Base-by-base conservation (phyloP, 2,888 invertebrate genomes). In the Drosophila pullipes region DNA sequence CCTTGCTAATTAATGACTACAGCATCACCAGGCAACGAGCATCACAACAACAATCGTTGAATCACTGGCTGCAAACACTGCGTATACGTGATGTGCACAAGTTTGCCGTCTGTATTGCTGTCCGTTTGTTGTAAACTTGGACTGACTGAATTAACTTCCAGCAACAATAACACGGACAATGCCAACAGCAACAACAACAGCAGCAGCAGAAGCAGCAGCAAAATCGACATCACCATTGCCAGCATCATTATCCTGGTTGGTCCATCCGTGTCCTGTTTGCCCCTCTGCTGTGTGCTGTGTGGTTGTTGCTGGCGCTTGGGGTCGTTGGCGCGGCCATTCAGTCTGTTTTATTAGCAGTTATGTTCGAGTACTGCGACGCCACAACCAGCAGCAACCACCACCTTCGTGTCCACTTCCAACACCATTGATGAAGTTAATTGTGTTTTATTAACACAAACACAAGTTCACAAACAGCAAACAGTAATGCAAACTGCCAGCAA, bases 1-100 rank as follows among this genome's bases (percentile, higher is more conserved):
- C 91, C 92, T 93, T 92, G 93, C 92, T 93, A 93, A 93, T 93
- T 93, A 93, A 93, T 92, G 89, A 82, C 91, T 84, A 85, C 81
- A 74, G 75, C 85, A 78, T 81, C 79, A 80, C 75, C 87, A 70
- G 52, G 74, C 59, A 70, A 66, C 66, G 65, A 44, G 49, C 60
- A 70, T 65, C 63, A 57, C 39, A 57, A 50, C 71, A 71, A 77
- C 89, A 86, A 77, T 81, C 75, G 79, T 84, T 78, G 64, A 78
- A 81, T 85, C 69, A 49, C 67, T 52, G 71, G 30, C 75, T 54
- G 78, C 72, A 69, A 65, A 85, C 88, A 75, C 60, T 81, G 91
- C 91, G 91, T 85, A 85, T 85, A 69, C 88, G 88, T 82, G 69
- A 76, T 87, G 82, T 49, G 54, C 66, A 64, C 67, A 52, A 33